Conservation (phyloP, 2,888 invertebrate genomes). For the Agrenia bidenticulata region DNA sequence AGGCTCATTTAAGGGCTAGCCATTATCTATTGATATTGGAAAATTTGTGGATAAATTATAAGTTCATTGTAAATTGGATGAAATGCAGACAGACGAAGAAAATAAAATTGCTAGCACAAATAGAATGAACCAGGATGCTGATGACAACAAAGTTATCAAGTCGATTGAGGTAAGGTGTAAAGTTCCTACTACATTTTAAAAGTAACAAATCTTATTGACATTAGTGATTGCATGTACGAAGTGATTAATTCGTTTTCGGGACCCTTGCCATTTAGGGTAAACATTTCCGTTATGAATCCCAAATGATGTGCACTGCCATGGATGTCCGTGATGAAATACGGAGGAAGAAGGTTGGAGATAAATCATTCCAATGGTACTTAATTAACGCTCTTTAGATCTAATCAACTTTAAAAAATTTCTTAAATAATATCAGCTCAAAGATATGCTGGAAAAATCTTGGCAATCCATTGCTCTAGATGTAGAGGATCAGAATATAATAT, state of each 20-base stretch:
- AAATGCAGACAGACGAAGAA: constrained; percentile 36
- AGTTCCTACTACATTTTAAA: too few relatives aligned
- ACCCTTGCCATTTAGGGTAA: constrained; percentile 27
- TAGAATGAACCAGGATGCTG: constrained; percentile 42
- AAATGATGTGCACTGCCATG: constrained; percentile 39
- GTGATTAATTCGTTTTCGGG: too few relatives aligned
- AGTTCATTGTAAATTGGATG: too few relatives aligned
- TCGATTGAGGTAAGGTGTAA: constrained; percentile 44
- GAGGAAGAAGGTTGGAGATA: constrained; percentile 31
- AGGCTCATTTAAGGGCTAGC: too few relatives aligned
- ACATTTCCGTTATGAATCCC: constrained; percentile 48
- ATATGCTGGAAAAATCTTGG: constrained; percentile 41
- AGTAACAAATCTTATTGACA: too few relatives aligned
- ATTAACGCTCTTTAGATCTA: not conserved
- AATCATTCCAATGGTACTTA: not conserved
- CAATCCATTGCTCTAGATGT: constrained; percentile 32
- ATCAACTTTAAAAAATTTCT: not conserved
- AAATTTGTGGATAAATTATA: too few relatives aligned
- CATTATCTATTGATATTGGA: not conserved
- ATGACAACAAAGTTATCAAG: constrained; percentile 44
- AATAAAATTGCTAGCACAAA: constrained; percentile 31
- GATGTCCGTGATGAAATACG: constrained; percentile 48
- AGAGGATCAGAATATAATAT: constrained; percentile 30
- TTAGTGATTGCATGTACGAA: too few relatives aligned
- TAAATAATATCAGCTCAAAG: constrained; percentile 27